Evolutionary conservation across 2,888 invertebrate genomes (phyloP).

Genomic region (Anorthoa munda): DNA sequence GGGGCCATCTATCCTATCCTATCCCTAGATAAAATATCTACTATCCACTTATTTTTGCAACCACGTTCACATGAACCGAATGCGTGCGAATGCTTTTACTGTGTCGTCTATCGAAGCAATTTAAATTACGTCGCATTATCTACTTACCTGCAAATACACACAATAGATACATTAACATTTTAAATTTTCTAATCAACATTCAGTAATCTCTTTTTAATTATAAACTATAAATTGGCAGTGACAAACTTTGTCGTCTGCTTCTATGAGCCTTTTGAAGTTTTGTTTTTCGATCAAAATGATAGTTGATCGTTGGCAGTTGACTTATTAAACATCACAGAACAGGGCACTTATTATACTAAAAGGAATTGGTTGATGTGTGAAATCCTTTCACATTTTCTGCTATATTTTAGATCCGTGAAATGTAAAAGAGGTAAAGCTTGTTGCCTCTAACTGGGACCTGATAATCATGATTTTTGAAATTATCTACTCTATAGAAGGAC

Average conservation of each 20-base stretch:
- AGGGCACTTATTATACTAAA: not conserved
- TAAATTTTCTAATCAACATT: slow-evolving; percentile 35
- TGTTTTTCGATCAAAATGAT: not conserved
- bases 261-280: not conserved
- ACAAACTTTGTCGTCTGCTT: slow-evolving; percentile 24
- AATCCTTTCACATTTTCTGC: too few species aligned
- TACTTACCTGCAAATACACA: not conserved
- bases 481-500: too few species aligned
- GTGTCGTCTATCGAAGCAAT: too few species aligned
- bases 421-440: not conserved
- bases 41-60: too few species aligned
- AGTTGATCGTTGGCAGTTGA: not conserved
- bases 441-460: not conserved
- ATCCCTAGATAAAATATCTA: too few species aligned
- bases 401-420: not conserved
- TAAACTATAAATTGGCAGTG: slow-evolving; percentile 40
- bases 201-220: slow-evolving; percentile 54
- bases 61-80: too few species aligned
- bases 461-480: too few species aligned
- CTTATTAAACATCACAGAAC: not conserved
- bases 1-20: too few species aligned
- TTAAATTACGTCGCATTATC: too few species aligned
- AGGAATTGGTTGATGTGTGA: not conserved
- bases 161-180: slow-evolving; percentile 20
- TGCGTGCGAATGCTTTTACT: too few species aligned